These are phyloP conservation scores for Donacobius atricapilla DNA, from an alignment of 2,113 vertebrate species.

Conservation along the genomic window DNA sequence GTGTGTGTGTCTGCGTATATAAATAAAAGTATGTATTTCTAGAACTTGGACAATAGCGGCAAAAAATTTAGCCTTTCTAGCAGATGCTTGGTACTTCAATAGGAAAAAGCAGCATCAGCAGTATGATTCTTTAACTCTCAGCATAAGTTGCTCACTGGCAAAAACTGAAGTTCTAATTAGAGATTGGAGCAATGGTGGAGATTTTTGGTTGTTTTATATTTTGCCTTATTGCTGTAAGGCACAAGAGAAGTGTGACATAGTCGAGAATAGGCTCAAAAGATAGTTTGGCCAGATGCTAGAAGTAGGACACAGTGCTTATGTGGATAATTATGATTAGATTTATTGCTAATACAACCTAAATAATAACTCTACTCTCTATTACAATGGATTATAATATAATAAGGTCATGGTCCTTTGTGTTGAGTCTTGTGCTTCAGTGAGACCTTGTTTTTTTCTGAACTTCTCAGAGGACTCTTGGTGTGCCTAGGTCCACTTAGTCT, in stretches of 20 bases:
- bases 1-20: neutral
- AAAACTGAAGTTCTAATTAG: slow-evolving; percentile 16
- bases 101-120: neutral
- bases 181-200: neutral
- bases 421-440: neutral
- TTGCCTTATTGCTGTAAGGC: neutral
- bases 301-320: neutral
- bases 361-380: neutral
- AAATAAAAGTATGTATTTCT: neutral
- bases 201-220: neutral
- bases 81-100: neutral
- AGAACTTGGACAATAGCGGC: neutral
- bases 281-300: accelerated
- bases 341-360: neutral
- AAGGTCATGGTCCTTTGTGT: neutral
- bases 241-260: neutral
- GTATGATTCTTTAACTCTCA: neutral
- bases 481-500: neutral
- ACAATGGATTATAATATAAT: neutral
- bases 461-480: neutral
- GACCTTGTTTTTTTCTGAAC: neutral
- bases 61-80: neutral
- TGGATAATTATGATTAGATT: neutral
- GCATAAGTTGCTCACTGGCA: neutral
- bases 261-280: neutral